Evolutionary conservation across 2,797 vertebrate species (phyloP).

Genomic region (Phoebastria nigripes): DNA sequence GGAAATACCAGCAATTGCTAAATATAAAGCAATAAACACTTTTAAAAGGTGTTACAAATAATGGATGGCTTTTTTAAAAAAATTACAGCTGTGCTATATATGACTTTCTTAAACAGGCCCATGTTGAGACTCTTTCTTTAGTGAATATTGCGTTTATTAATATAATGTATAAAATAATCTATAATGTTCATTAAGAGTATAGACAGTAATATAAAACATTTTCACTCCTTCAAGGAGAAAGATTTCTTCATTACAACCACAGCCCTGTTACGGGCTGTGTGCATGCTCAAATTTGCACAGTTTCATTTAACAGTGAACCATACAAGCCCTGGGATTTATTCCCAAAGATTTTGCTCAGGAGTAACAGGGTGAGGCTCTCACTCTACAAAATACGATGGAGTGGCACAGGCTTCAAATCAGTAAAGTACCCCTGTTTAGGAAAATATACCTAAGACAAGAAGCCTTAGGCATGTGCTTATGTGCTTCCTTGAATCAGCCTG

Average conservation of each 20-base stretch:
- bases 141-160: background rate
- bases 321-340: background rate
- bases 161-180: background rate
- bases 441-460: constrained; percentile 34
- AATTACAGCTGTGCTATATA: background rate
- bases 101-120: background rate
- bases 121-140: background rate
- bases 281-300: background rate
- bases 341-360: background rate
- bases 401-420: background rate
- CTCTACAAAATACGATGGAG: background rate
- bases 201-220: background rate
- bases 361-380: background rate
- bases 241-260: background rate
- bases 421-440: constrained; percentile 26
- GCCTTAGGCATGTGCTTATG: constrained; percentile 24
- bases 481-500: constrained; percentile 22
- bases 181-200: background rate
- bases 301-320: background rate
- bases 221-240: background rate
- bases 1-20: constrained; percentile 20
- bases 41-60: constrained; percentile 28
- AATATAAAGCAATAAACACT: background rate
- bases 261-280: background rate
- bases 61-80: background rate